Evolutionary conservation across 2,113 vertebrate species (phyloP).

Genomic region (Morone chrysops): DNA sequence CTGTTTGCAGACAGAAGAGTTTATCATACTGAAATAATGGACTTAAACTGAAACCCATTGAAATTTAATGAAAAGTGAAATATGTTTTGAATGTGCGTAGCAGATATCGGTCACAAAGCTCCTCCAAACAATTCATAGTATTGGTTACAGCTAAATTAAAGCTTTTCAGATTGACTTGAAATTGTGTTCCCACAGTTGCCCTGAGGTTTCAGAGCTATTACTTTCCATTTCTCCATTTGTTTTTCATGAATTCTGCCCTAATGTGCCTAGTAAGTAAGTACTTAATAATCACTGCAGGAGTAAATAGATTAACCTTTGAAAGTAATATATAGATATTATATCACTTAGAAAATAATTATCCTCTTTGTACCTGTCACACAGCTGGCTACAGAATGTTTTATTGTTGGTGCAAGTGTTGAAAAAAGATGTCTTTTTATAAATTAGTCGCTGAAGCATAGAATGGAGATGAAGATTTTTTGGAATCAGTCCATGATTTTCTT

Average conservation of each 20-base stretch:
- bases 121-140: neutral
- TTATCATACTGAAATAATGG: slow-evolving; percentile 9
- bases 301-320: neutral
- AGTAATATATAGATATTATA: neutral
- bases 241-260: no score
- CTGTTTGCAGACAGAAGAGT: neutral
- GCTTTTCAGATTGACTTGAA: neutral
- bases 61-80: neutral
- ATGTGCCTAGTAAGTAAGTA: neutral
- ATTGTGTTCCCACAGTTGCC: neutral
- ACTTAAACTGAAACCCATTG: neutral
- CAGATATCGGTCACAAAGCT: neutral
- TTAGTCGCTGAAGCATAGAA: no score
- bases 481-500: no score
- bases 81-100: neutral
- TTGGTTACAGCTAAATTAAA: neutral
- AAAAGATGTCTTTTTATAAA: no score
- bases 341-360: neutral
- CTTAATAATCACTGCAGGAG: neutral
- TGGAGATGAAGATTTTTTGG: no score
- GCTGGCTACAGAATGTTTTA: neutral
- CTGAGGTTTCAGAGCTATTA: neutral
- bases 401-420: no score
- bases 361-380: neutral
- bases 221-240: no score